These are phyloP conservation scores for Steinernema khuongi DNA, from an alignment of 1,140 invertebrate species.

Conservation along the genomic window DNA sequence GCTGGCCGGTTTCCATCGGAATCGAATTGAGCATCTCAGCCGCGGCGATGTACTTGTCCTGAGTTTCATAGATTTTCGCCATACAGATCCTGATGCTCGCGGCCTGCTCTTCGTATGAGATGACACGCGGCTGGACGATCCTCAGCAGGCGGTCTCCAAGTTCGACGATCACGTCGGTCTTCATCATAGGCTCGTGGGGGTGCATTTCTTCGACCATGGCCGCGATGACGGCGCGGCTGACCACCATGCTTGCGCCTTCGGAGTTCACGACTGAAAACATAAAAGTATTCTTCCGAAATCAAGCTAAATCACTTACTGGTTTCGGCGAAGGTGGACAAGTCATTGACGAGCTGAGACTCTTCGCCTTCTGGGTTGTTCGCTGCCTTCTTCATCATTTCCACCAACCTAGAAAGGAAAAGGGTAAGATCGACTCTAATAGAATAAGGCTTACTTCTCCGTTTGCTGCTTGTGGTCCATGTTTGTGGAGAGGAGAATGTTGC, in stretches of 20 bases:
- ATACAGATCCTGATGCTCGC: background rate
- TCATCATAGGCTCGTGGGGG: background rate
- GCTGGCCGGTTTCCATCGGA: background rate
- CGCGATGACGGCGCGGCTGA: background rate
- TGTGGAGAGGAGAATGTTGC: background rate
- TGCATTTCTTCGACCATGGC: background rate
- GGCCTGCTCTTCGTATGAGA: background rate
- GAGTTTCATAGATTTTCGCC: background rate
- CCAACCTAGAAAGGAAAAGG: background rate
- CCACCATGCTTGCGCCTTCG: background rate
- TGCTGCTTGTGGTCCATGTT: background rate
- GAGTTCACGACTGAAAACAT: background rate
- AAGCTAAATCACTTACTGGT: background rate
- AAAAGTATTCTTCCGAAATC: background rate
- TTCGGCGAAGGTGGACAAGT: background rate
- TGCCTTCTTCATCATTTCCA: background rate
- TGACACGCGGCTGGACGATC: background rate
- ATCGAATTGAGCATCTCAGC: background rate
- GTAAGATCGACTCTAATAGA: background rate
- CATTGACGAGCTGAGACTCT: background rate
- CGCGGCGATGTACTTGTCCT: background rate
- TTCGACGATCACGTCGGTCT: background rate
- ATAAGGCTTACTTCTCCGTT: background rate
- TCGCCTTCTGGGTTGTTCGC: background rate
- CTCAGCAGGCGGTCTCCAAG: background rate